Evolutionary conservation across 2,797 vertebrate genomes (phyloP).

Genomic region (Melanogrammus aeglefinus): DNA sequence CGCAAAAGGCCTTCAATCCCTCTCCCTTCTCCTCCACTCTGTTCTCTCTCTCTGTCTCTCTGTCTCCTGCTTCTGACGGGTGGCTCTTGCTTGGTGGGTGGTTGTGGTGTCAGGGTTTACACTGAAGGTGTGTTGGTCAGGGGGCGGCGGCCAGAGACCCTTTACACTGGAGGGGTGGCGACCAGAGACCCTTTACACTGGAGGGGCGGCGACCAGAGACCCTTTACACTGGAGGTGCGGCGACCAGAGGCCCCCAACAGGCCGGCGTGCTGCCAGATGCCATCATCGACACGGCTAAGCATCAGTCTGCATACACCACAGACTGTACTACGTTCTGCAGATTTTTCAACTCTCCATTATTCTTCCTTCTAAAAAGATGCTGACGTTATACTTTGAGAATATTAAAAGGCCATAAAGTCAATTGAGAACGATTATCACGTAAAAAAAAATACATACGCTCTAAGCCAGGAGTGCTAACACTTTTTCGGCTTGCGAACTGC

Average conservation of each 20-base stretch:
- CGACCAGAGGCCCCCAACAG: background rate
- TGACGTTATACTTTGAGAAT: background rate
- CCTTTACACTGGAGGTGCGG: too few species aligned
- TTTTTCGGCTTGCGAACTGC: too few species aligned
- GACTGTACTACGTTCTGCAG: background rate
- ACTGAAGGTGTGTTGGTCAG: background rate
- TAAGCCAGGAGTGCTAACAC: too few species aligned
- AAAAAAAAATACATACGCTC: too few species aligned
- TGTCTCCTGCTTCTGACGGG: conserved; percentile 12
- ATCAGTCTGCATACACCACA: background rate
- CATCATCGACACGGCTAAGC: background rate
- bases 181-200: too few species aligned
- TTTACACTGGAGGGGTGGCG: too few species aligned
- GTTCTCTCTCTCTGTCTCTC: conserved; percentile 15
- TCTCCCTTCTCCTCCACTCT: conserved; percentile 22
- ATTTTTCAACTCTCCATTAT: background rate
- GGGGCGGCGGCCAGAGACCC: background rate
- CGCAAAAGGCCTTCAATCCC: background rate
- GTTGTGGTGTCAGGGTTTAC: background rate
- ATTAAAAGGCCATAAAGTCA: background rate
- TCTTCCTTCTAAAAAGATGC: too few species aligned
- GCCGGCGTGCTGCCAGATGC: background rate
- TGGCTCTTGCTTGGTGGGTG: conserved; percentile 22
- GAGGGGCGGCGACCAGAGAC: too few species aligned
- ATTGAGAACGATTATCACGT: background rate